These are phyloP conservation scores for Ennomos fuscantarius DNA, from an alignment of 2,888 invertebrate species.

Conservation along the genomic window DNA sequence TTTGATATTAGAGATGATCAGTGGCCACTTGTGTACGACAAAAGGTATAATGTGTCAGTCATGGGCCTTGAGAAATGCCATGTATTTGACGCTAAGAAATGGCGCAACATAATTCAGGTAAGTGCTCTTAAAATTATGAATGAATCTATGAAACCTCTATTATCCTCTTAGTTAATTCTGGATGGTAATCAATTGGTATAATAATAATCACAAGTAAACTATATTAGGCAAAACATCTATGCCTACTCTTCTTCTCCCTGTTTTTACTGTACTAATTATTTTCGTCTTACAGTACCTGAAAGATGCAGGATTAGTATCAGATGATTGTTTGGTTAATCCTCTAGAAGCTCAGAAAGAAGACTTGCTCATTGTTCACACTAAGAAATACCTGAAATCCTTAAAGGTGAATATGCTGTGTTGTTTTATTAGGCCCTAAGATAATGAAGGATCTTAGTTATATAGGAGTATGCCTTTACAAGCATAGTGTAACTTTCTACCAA, in stretches of 20 bases:
- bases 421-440: too few species aligned
- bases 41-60: conserved; percentile 92
- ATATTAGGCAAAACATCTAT: too few species aligned
- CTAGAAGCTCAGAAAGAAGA: conserved; percentile 89
- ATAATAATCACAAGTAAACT: too few species aligned
- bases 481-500: too few species aligned
- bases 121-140: not conserved
- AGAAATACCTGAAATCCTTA: conserved; percentile 89
- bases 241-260: too few species aligned
- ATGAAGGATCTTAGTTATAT: too few species aligned
- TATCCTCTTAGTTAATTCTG: not conserved
- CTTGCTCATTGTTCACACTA: conserved; percentile 90
- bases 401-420: conserved; percentile 78
- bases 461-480: too few species aligned
- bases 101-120: conserved; percentile 90
- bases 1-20: conserved; percentile 84
- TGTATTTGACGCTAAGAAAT: conserved; percentile 95
- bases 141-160: too few species aligned
- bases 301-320: conserved; percentile 86
- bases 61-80: conserved; percentile 93
- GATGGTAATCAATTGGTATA: not conserved
- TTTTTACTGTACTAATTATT: conserved; percentile 17
- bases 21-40: conserved; percentile 92
- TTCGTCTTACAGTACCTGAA: conserved; percentile 80
- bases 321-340: conserved; percentile 88